Percentiles rank a stretch among this genome's conserved stretches.
Evolutionary conservation across 2,797 vertebrate genomes (phyloP).

Genomic region (Buphagus erythrorhynchus): DNA sequence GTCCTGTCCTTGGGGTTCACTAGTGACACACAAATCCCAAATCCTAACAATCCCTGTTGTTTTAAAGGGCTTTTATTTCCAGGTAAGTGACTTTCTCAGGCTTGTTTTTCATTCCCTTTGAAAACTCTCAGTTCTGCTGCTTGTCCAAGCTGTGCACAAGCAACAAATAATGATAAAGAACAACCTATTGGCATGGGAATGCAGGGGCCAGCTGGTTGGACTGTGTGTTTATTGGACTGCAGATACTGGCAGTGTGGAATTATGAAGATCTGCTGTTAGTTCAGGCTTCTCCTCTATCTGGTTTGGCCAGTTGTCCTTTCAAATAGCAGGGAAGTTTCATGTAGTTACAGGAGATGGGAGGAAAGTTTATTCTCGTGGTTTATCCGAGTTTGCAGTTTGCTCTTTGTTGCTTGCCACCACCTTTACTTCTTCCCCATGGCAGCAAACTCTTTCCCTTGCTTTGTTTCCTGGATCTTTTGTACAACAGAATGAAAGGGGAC

Average conservation of each 20-base stretch:
- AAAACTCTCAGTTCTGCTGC: not conserved
- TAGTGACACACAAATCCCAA: not conserved
- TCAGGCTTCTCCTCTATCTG: not conserved
- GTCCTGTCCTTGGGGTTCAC: not conserved
- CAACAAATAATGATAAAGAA: not conserved
- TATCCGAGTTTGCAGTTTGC: not conserved
- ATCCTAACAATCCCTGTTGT: fast-evolving
- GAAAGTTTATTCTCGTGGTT: not conserved
- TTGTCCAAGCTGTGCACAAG: not conserved
- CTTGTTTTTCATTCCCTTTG: not conserved
- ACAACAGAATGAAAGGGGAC: not conserved
- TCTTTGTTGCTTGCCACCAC: not conserved
- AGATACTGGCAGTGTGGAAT: not conserved
- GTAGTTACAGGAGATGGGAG: not conserved
- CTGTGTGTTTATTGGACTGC: not conserved
- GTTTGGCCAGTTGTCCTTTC: not conserved
- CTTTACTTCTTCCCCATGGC: not conserved
- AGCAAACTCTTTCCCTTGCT: not conserved
- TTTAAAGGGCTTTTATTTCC: not conserved
- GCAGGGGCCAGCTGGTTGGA: not conserved
- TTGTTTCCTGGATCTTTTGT: not conserved
- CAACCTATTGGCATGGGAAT: not conserved
- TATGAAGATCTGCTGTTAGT: not conserved
- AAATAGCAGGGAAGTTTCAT: not conserved
- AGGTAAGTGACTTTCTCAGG: not conserved